Evolutionary conservation across 1,140 invertebrate species (phyloP).

Genomic region (Zaprionus tsacasi): DNA sequence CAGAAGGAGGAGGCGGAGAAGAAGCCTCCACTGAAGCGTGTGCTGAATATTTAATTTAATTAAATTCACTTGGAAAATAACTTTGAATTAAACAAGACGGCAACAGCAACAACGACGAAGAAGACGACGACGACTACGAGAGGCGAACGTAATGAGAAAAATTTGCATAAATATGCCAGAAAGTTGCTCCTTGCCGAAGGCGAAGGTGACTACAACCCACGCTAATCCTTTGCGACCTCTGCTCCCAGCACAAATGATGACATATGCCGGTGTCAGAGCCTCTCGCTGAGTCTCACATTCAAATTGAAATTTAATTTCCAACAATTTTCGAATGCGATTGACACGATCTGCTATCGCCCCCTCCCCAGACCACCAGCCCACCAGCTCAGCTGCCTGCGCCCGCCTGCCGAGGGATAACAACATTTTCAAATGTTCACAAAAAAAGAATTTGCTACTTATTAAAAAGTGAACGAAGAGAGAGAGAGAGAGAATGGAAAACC

Average conservation of each 20-base stretch:
- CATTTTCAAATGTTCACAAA: constrained; percentile 75
- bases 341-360: constrained; percentile 6
- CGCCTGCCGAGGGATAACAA: constrained; percentile 60
- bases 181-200: constrained; percentile 41
- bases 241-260: constrained; percentile 57
- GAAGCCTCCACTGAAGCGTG: constrained; percentile 53
- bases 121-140: constrained; percentile 22
- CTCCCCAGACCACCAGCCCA: not conserved
- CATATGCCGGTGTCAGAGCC: constrained; percentile 60
- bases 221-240: constrained; percentile 65
- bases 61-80: constrained; percentile 81
- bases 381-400: no score
- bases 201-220: constrained; percentile 46
- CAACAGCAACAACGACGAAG: constrained; percentile 49
- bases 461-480: constrained; percentile 28
- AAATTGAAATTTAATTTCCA: constrained; percentile 70
- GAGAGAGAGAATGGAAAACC: constrained; percentile 18
- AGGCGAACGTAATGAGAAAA: constrained; percentile 70
- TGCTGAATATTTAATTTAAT: constrained; percentile 82
- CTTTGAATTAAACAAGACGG: constrained; percentile 62
- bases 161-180: constrained; percentile 78
- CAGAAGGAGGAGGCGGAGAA: not conserved
- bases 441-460: constrained; percentile 73
- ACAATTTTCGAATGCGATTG: constrained; percentile 38
- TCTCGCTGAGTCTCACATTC: constrained; percentile 28